A percentile compares a stretch with the other conserved stretches of the same genome.
Evolutionary conservation across 1,140 invertebrate species (phyloP).

Genomic region (Amphibalanus amphitrite): DNA sequence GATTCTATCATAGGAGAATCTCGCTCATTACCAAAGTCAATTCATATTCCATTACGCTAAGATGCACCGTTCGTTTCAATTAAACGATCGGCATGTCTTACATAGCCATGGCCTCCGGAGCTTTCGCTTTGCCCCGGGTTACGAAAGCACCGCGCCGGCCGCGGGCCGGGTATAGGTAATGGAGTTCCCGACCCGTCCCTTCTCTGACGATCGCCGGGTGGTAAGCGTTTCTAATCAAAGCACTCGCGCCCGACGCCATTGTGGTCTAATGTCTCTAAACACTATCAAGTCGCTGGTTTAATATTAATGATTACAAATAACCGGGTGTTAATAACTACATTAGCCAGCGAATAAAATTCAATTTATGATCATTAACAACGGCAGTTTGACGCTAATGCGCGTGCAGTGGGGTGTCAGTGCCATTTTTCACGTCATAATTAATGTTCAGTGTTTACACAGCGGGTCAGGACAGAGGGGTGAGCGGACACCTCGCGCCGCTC

Average conservation of each 20-base stretch:
- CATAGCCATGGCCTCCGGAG: no score
- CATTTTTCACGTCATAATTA: conserved; percentile 1
- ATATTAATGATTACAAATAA: conserved; percentile 2
- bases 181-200: no score
- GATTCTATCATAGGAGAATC: no score
- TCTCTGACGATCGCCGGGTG: no score
- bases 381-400: not conserved
- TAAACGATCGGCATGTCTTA: no score
- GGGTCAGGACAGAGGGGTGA: no score
- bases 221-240: not conserved
- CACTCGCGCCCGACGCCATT: not conserved
- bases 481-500: not conserved
- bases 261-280: not conserved
- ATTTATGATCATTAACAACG: conserved; percentile 1
- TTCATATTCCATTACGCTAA: no score
- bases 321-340: not conserved
- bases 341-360: not conserved
- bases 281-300: not conserved
- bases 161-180: no score
- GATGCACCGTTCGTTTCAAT: no score
- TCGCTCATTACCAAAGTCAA: no score
- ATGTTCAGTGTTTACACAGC: not conserved
- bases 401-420: not conserved
- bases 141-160: no score
- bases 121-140: no score